Evolutionary conservation across 2,888 invertebrate genomes (phyloP).

Genomic region (Clitarchus hookeri): DNA sequence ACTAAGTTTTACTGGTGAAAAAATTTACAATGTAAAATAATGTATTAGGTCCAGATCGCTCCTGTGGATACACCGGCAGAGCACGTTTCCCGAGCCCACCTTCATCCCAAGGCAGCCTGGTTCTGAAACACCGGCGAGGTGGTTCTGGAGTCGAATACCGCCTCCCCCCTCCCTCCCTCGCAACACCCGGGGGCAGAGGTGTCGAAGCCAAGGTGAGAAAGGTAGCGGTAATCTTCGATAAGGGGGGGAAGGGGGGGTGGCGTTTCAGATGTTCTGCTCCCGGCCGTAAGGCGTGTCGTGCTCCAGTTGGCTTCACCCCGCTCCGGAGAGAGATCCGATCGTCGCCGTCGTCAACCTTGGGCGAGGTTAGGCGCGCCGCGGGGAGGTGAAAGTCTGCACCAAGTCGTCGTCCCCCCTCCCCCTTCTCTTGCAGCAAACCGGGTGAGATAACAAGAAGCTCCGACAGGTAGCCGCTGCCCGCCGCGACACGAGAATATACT

Average conservation of each 20-base stretch:
- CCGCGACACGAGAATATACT: slow-evolving; percentile 2
- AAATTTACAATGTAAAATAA: too few relatives aligned
- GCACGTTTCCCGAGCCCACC: neutral
- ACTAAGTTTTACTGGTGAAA: too few relatives aligned
- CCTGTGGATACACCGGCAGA: neutral
- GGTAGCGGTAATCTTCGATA: neutral
- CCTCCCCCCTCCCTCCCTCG: too few relatives aligned
- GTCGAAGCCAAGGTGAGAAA: neutral
- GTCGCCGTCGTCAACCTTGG: neutral
- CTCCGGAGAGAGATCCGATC: neutral
- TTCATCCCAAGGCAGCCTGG: neutral
- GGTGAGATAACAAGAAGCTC: neutral
- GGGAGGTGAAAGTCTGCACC: neutral
- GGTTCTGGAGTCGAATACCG: too few relatives aligned
- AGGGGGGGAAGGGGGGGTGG: neutral
- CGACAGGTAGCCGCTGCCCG: neutral
- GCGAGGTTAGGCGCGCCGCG: neutral
- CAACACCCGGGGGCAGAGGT: neutral
- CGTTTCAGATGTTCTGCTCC: neutral
- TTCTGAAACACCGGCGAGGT: neutral
- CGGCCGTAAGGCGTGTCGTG: neutral
- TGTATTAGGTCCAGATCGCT: neutral
- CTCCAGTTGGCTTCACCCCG: neutral
- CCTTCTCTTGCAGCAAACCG: neutral
- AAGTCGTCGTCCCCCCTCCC: neutral